Conservation (phyloP, 1,140 invertebrate genomes). For the Pygmarrhopalites habei region DNA sequence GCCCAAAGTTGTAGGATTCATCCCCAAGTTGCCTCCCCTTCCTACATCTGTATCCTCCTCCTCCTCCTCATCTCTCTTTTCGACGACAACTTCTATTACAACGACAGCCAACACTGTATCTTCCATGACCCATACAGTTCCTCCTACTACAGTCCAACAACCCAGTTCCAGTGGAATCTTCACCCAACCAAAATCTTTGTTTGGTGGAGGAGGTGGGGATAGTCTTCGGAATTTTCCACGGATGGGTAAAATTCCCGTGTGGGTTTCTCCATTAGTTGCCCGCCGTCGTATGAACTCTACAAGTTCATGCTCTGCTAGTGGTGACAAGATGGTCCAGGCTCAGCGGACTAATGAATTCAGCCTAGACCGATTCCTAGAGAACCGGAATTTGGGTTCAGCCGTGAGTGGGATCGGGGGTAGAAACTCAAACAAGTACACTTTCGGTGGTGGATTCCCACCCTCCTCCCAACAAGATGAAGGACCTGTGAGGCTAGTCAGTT, state of each 20-base stretch:
- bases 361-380: slow-evolving; percentile 28
- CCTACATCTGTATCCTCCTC: neutral
- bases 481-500: neutral
- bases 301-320: too few relatives aligned
- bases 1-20: neutral
- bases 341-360: slow-evolving; percentile 31
- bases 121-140: neutral
- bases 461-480: neutral
- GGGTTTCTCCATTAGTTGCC: slow-evolving; percentile 31
- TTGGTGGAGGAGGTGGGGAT: too few relatives aligned
- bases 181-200: too few relatives aligned
- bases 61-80: neutral
- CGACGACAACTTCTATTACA: neutral
- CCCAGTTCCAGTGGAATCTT: too few relatives aligned
- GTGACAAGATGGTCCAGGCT: too few relatives aligned
- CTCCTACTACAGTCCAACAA: too few relatives aligned
- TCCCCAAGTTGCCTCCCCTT: neutral
- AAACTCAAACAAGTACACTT: slow-evolving; percentile 20
- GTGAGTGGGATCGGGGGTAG: neutral
- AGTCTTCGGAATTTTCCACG: slow-evolving; percentile 13
- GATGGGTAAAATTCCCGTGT: slow-evolving; percentile 32
- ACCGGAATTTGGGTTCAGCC: neutral
- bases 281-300: slow-evolving; percentile 5
- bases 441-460: slow-evolving; percentile 23
- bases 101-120: neutral